A percentile compares a stretch with the other conserved stretches of the same genome.
Conservation (phyloP, 2,888 invertebrate genomes). For the Zeuzera pyrina region DNA sequence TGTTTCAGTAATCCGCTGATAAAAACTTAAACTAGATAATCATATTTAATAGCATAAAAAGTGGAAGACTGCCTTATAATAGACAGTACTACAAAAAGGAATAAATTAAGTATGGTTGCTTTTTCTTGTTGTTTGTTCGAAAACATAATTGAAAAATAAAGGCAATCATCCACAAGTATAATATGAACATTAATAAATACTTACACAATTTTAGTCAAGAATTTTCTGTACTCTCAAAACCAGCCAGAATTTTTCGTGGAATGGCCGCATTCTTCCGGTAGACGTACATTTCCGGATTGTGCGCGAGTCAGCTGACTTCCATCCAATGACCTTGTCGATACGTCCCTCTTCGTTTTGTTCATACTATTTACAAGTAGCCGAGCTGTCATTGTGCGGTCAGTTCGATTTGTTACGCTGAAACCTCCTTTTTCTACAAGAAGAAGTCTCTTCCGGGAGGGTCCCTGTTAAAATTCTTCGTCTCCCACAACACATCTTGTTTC, state of each 20-base stretch:
- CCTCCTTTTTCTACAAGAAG: slow-evolving; percentile 65
- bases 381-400: slow-evolving; percentile 33
- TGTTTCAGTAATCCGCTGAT: slow-evolving; percentile 16
- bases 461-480: slow-evolving; percentile 56
- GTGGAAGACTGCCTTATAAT: background rate
- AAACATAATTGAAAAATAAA: background rate
- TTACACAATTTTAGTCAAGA: background rate
- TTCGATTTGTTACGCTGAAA: slow-evolving; percentile 18
- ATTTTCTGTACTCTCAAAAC: background rate
- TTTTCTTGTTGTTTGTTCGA: background rate
- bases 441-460: slow-evolving; percentile 60
- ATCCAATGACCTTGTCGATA: slow-evolving; percentile 57
- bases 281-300: slow-evolving; percentile 49
- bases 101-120: background rate
- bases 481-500: slow-evolving; percentile 64
- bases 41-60: background rate
- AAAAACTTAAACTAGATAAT: slow-evolving; percentile 8
- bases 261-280: slow-evolving; percentile 18
- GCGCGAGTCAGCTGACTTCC: slow-evolving; percentile 61
- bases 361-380: slow-evolving; percentile 53
- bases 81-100: background rate
- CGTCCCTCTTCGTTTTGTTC: slow-evolving; percentile 44
- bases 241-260: background rate
- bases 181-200: background rate
- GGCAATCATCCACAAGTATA: background rate